Evolutionary conservation across 2,797 vertebrate genomes (phyloP).

Genomic region (Cuniculus paca): DNA sequence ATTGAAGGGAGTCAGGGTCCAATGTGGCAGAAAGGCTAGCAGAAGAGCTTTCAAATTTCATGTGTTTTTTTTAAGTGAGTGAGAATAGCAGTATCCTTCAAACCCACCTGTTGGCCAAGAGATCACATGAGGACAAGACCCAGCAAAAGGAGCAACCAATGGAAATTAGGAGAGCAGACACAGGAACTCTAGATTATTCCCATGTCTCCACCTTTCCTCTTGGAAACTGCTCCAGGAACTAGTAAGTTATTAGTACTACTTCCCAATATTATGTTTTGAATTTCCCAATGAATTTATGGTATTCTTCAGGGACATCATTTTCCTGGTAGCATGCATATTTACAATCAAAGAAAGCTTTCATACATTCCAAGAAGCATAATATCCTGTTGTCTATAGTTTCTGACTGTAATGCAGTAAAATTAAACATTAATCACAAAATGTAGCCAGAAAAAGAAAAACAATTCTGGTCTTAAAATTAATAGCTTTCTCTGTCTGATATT

Average conservation of each 20-base stretch:
- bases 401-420: neutral
- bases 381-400: neutral
- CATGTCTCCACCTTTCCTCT: neutral
- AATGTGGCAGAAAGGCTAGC: neutral
- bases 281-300: neutral
- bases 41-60: neutral
- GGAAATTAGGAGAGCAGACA: neutral
- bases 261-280: neutral
- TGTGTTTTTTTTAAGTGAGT: neutral
- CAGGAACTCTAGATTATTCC: no score
- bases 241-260: neutral
- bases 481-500: neutral
- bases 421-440: conserved; percentile 1
- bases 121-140: neutral
- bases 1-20: neutral
- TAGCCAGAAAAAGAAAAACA: neutral
- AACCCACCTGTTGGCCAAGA: neutral
- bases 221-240: neutral
- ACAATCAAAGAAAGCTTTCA: neutral
- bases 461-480: neutral
- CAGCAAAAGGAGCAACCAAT: neutral
- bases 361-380: neutral
- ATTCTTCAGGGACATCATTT: neutral
- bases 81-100: neutral
- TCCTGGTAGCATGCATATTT: neutral